These are phyloP conservation scores for Serripes groenlandicus DNA, from an alignment of 2,888 invertebrate species.

Conservation along the genomic window DNA sequence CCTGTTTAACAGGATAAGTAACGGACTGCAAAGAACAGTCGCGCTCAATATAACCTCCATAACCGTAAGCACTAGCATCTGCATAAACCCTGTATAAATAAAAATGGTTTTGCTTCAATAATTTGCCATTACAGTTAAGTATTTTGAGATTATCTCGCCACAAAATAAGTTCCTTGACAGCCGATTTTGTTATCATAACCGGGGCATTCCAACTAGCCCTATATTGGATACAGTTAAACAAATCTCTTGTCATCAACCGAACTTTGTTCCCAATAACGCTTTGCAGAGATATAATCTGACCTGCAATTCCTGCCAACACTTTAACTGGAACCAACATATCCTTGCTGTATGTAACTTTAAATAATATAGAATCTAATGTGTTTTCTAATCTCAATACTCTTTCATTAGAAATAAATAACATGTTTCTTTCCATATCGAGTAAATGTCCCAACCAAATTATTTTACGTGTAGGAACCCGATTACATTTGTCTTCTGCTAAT, in stretches of 20 bases:
- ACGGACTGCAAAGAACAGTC: too few species aligned
- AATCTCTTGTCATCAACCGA: slow-evolving; percentile 12
- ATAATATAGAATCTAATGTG: not conserved
- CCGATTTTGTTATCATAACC: not conserved
- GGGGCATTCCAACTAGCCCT: slow-evolving; percentile 6
- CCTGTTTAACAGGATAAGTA: too few species aligned
- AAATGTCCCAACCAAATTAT: slow-evolving; percentile 1
- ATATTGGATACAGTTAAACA: slow-evolving; percentile 7
- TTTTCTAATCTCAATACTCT: not conserved
- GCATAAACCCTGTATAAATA: not conserved
- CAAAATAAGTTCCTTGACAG: not conserved
- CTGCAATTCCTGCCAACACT: not conserved
- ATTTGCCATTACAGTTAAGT: not conserved
- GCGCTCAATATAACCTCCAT: slow-evolving; percentile 3
- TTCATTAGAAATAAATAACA: slow-evolving; percentile 1
- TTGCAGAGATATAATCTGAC: slow-evolving; percentile 12
- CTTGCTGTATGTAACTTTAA: not conserved
- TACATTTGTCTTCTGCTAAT: slow-evolving; percentile 10
- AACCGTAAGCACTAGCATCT: slow-evolving; percentile 9
- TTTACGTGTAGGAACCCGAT: not conserved
- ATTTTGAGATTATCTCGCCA: not conserved
- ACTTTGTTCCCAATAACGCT: slow-evolving; percentile 14
- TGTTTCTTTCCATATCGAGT: not conserved
- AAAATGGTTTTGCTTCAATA: not conserved
- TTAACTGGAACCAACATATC: not conserved